Percentiles rank a stretch among this genome's conserved stretches.
These are phyloP conservation scores for Hipparchia semele DNA, from an alignment of 2,888 invertebrate genomes.

Conservation along the genomic window DNA sequence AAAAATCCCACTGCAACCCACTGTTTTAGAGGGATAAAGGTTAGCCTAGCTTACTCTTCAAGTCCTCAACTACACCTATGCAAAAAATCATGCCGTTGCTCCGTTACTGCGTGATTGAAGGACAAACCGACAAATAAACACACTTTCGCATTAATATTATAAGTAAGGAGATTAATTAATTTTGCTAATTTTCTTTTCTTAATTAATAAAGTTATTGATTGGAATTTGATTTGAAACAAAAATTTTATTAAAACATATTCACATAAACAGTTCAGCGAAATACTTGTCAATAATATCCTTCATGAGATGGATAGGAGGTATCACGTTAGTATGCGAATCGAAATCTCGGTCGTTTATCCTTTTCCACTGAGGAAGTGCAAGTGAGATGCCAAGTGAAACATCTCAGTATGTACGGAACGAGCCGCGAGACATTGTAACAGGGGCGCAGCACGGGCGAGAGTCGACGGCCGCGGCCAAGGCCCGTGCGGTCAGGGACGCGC, in stretches of 20 bases:
- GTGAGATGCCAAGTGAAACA: constrained; percentile 32
- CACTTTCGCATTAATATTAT: neutral
- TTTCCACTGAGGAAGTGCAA: constrained; percentile 29
- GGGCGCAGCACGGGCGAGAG: constrained; percentile 50
- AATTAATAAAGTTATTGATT: neutral
- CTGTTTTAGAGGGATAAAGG: no score
- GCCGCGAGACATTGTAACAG: constrained; percentile 41
- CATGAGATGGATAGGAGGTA: constrained; percentile 24
- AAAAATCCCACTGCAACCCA: no score
- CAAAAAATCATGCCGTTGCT: no score
- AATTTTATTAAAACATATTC: no score
- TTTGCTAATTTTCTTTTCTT: neutral
- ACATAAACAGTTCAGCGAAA: neutral
- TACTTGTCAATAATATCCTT: constrained; percentile 16
- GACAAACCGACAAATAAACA: no score
- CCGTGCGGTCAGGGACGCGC: constrained; percentile 74
- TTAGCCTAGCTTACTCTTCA: no score
- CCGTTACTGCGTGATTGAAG: no score
- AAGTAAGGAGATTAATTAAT: neutral
- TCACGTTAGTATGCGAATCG: constrained; percentile 33
- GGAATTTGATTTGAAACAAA: no score
- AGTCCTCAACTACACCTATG: no score
- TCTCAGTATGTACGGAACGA: constrained; percentile 25
- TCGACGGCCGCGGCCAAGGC: constrained; percentile 77
- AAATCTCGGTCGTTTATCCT: constrained; percentile 36